A percentile compares a stretch with the other conserved stretches of the same genome.
Evolutionary conservation across 1,140 invertebrate genomes (phyloP).

Genomic region (Aphaenogaster floridana): DNA sequence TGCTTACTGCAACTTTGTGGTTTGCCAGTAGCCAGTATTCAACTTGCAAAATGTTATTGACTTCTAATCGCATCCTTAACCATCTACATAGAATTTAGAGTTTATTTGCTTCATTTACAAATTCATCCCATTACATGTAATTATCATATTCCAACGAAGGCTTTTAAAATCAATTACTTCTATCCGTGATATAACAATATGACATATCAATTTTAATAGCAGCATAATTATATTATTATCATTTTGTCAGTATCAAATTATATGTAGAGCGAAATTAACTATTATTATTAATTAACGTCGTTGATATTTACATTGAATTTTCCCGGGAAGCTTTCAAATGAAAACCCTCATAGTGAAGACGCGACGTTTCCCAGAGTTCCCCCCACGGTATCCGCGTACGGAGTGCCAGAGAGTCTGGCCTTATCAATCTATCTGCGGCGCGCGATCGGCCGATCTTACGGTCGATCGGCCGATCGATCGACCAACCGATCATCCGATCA

Average conservation of each 20-base stretch:
- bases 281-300: background rate
- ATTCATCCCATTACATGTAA: background rate
- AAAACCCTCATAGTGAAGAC: background rate
- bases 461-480: slow-evolving; percentile 12
- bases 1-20: slow-evolving; percentile 3
- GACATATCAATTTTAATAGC: background rate
- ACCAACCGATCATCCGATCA: slow-evolving; percentile 29
- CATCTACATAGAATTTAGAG: background rate
- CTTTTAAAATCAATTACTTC: background rate
- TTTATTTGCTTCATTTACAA: background rate
- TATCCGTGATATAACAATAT: background rate
- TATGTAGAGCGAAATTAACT: background rate
- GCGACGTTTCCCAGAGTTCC: background rate
- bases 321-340: background rate
- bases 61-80: background rate
- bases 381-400: background rate
- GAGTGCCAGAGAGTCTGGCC: background rate
- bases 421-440: slow-evolving; percentile 47
- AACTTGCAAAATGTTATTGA: background rate
- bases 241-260: background rate
- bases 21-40: background rate
- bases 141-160: background rate
- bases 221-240: background rate
- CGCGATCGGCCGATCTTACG: slow-evolving; percentile 14
- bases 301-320: background rate